Conservation (phyloP, 2,888 invertebrate species). For the Malachius bipustulatus region DNA sequence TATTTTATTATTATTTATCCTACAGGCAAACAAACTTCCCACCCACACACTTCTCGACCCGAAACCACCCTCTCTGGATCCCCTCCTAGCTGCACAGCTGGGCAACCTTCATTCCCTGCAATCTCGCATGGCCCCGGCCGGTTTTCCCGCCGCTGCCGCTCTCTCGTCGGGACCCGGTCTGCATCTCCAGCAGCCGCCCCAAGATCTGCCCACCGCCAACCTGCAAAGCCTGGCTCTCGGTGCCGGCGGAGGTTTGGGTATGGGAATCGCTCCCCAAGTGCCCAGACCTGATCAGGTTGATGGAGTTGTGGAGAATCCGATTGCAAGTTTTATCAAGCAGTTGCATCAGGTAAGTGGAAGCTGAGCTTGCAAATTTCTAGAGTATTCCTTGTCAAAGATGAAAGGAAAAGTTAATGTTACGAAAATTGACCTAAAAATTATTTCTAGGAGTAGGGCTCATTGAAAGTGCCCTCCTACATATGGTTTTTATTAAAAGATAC, state of each 20-base stretch:
- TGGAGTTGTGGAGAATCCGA: neutral
- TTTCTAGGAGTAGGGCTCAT: too few species aligned
- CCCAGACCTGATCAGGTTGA: slow-evolving; percentile 16
- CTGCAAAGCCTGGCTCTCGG: neutral
- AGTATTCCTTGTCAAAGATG: too few species aligned
- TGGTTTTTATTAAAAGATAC: too few species aligned
- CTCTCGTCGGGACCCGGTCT: too few species aligned
- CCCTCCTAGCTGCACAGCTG: slow-evolving; percentile 43
- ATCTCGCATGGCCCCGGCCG: slow-evolving; percentile 25
- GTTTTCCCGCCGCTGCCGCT: slow-evolving; percentile 7
- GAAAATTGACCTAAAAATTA: too few species aligned
- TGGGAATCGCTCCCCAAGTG: too few species aligned
- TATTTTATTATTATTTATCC: too few species aligned
- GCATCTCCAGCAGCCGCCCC: too few species aligned
- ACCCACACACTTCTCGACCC: slow-evolving; percentile 26
- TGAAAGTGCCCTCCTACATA: too few species aligned
- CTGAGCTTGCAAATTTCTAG: neutral
- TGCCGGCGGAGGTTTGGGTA: too few species aligned
- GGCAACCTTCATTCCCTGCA: slow-evolving; percentile 37
- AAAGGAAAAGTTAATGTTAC: too few species aligned
- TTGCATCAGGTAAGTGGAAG: neutral
- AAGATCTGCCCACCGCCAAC: slow-evolving; percentile 12
- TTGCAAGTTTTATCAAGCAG: neutral
- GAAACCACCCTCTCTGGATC: slow-evolving; percentile 37
- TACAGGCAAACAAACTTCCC: slow-evolving; percentile 32